Evolutionary conservation across 2,888 invertebrate species (phyloP).

Genomic region (Disparrhopalites patrizii): DNA sequence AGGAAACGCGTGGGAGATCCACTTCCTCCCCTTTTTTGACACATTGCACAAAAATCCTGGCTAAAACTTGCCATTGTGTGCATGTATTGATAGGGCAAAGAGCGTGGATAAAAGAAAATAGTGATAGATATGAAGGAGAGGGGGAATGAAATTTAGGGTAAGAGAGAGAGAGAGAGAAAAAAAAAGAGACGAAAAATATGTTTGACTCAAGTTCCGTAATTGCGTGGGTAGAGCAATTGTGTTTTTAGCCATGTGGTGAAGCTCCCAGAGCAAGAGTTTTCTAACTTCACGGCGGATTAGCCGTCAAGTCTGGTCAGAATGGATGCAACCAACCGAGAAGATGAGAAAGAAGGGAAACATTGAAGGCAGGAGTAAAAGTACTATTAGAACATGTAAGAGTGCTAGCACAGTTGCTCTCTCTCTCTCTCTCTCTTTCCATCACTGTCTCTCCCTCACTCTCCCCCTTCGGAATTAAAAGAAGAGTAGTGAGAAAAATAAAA

Average conservation of each 20-base stretch:
- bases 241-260: constrained; percentile 43
- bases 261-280: constrained; percentile 46
- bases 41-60: background rate
- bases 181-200: constrained; percentile 21
- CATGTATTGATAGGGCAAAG: background rate
- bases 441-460: background rate
- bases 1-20: too few relatives aligned
- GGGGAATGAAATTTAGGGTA: constrained; percentile 1
- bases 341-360: constrained; percentile 46
- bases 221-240: constrained; percentile 27
- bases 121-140: too few relatives aligned
- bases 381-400: constrained; percentile 16
- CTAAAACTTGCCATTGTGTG: background rate
- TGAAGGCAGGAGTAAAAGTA: constrained; percentile 28
- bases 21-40: background rate
- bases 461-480: background rate
- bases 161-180: background rate
- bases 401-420: background rate
- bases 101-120: background rate
- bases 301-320: constrained; percentile 49
- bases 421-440: background rate
- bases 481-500: background rate
- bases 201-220: constrained; percentile 18
- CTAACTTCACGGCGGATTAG: constrained; percentile 49
- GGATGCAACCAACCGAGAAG: constrained; percentile 47